Evolutionary conservation across 1,140 invertebrate species (phyloP), one percentile per base, ranked within the genome.

Genomic region (Belonocnema kinseyi): DNA sequence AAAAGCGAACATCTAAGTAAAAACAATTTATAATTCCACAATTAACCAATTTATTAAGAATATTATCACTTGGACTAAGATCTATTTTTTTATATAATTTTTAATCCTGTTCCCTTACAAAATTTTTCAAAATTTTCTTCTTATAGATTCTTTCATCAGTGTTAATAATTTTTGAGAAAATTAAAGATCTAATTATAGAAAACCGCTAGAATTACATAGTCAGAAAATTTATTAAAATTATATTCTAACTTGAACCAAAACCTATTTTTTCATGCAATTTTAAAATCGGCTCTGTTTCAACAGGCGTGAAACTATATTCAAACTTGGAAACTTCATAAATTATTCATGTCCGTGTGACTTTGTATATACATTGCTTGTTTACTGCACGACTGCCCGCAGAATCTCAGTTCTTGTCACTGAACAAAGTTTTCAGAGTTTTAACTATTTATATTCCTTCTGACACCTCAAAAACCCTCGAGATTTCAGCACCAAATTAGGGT

Each of bases 281-380:
- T 56, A 46, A 11, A 46, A 8, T 10, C 40, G 40, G 5, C 14
- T 66, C 10, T 66, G 4, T 66, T 6, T 56, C 19, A 40, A 61
- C 16, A 19, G 3, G 13, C 3, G 7, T 16, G 26, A 13, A 66
- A 66, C 26, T 66, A 12, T 54, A 54, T 54, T 54, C 53, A 54
- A 54, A 54, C 26, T 66, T 6, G 26, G 40, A 26, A 16, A 50
- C 58, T 73, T 80, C 73, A 80, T 80, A 73, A 80, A 80, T 80
- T 73, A 80, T 75, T 52, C 50, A 80, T 75, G 72, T 17, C 33
- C 52, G 75, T 78, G 58, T 66, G 16, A 40, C 26, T 66, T 66
- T 61, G 58, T 26, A 46, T 0, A 46, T 3, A 46, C 2, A 46
- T 46, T 46, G 40, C 26, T 66, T 40, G 26, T 66, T 66, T 66